These are phyloP conservation scores for Aselliscus stoliczkanus DNA, from an alignment of 2,797 vertebrate species.

Conservation along the genomic window DNA sequence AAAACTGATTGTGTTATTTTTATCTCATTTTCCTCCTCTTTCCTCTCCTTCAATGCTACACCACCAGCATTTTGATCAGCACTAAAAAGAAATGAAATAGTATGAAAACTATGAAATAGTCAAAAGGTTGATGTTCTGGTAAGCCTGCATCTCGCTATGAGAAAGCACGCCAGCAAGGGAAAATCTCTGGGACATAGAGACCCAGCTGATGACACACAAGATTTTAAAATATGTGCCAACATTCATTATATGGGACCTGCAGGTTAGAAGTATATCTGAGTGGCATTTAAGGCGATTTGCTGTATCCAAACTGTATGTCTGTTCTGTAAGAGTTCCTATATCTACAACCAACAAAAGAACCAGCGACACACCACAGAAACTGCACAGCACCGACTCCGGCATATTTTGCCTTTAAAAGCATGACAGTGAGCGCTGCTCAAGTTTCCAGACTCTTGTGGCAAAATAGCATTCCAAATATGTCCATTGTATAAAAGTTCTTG, in stretches of 20 bases:
- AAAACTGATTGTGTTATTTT: neutral
- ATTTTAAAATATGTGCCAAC: neutral
- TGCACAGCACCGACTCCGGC: neutral
- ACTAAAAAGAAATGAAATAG: neutral
- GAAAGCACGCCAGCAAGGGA: neutral
- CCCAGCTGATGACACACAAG: neutral
- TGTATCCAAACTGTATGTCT: neutral
- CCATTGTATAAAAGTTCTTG: conserved; percentile 21
- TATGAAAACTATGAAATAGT: neutral
- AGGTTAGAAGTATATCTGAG: neutral
- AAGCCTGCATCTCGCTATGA: neutral
- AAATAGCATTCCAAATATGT: conserved; percentile 40
- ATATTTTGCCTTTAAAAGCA: conserved; percentile 44
- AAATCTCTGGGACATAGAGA: neutral
- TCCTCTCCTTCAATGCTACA: neutral
- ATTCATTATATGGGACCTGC: rapidly evolving
- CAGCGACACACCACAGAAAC: neutral
- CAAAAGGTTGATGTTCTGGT: neutral
- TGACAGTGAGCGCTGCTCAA: neutral
- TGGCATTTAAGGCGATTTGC: neutral
- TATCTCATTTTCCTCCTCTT: neutral
- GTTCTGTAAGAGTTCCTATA: neutral
- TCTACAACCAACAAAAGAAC: neutral
- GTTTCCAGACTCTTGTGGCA: neutral
- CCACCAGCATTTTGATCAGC: neutral